These are phyloP conservation scores for Lepus townsendii DNA, from an alignment of 2,797 vertebrate genomes.

Conservation along the genomic window DNA sequence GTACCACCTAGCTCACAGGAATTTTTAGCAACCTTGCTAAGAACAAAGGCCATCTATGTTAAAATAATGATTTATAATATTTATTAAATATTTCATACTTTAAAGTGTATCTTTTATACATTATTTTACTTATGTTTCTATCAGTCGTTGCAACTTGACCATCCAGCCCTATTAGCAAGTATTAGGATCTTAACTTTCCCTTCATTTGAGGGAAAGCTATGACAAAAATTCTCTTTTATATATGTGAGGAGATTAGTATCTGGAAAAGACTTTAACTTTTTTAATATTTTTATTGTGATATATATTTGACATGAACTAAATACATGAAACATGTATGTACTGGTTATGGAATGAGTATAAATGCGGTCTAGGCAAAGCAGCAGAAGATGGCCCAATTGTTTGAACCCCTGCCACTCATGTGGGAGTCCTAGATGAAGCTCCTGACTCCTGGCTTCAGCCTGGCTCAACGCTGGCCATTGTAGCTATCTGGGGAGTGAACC, in stretches of 20 bases:
- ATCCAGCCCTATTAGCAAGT: slow-evolving; percentile 1
- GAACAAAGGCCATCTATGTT: not conserved
- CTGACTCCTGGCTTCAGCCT: too few species aligned
- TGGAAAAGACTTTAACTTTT: slow-evolving; percentile 1
- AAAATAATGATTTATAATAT: slow-evolving; percentile 41
- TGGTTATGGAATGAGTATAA: slow-evolving; percentile 44
- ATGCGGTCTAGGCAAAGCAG: too few species aligned
- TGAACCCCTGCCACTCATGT: too few species aligned
- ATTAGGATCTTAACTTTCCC: slow-evolving; percentile 34
- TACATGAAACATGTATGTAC: not conserved
- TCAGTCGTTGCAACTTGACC: not conserved
- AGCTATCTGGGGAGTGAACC: too few species aligned
- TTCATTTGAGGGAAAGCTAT: not conserved
- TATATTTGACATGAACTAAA: not conserved
- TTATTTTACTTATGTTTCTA: slow-evolving; percentile 27
- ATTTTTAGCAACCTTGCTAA: slow-evolving; percentile 31
- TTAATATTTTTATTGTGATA: not conserved
- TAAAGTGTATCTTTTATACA: slow-evolving; percentile 17
- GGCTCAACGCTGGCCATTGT: too few species aligned
- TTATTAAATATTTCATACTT: slow-evolving; percentile 31
- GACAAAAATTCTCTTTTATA: slow-evolving; percentile 47
- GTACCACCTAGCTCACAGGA: not conserved
- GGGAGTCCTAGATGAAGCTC: too few species aligned
- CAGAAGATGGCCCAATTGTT: too few species aligned
- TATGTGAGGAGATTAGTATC: not conserved